phyloP scores from a whole-genome alignment of 2,888 invertebrate genomes.

The Rhorus exstirpatorius region DNA sequence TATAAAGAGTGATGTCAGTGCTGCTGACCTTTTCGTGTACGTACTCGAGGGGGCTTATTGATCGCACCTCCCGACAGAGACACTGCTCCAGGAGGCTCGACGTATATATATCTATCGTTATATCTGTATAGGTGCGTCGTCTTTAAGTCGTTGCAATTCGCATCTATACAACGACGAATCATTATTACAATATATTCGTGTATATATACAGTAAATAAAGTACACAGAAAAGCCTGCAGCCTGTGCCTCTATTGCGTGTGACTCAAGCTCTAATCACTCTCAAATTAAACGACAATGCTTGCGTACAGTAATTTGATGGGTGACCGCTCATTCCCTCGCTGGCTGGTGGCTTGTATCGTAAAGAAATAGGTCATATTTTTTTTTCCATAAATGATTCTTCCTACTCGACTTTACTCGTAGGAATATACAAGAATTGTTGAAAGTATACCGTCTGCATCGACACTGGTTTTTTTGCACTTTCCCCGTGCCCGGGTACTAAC shows the following conservation, averaged over 20 bases:
- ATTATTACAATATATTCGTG: constrained; percentile 1
- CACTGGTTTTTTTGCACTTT: no score
- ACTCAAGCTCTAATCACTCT: no score
- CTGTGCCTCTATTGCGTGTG: no score
- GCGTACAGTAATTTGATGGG: not conserved
- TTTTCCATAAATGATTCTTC: no score
- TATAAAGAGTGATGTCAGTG: constrained; percentile 64
- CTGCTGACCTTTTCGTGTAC: constrained; percentile 73
- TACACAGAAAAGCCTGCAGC: not conserved
- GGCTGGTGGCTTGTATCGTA: no score
- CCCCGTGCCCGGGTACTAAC: no score
- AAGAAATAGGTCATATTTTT: no score
- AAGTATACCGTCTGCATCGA: no score
- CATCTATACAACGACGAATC: constrained; percentile 1
- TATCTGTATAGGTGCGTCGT: constrained; percentile 28
- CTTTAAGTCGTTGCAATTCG: constrained; percentile 1
- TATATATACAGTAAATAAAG: not conserved
- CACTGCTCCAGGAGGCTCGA: constrained; percentile 57
- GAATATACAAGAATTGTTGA: no score
- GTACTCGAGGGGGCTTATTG: constrained; percentile 65
- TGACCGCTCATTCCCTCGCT: no score
- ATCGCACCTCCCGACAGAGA: constrained; percentile 63
- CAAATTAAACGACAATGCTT: not conserved
- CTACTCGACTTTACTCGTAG: no score
- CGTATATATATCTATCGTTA: constrained; percentile 34